phyloP scores from a whole-genome alignment of 2,888 invertebrate species.

The Torymus auratus region DNA sequence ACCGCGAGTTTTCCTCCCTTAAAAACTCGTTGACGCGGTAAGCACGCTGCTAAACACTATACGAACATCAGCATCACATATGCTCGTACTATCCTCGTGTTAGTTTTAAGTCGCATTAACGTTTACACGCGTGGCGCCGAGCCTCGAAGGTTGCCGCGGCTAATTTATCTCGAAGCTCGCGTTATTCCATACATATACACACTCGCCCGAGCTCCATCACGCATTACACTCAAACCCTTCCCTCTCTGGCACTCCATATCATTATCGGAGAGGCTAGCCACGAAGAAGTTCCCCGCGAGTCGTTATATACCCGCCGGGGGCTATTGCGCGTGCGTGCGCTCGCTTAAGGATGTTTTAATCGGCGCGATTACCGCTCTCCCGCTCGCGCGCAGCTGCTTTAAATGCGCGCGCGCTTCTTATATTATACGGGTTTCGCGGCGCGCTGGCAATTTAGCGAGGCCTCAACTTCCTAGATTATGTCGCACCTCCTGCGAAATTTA shows the following conservation, averaged over 20 bases:
- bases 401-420: slow-evolving; percentile 64
- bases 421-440: slow-evolving; percentile 35
- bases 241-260: background rate
- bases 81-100: background rate
- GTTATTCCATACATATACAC: too few species aligned
- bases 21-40: too few species aligned
- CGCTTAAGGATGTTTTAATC: slow-evolving; percentile 70
- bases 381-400: slow-evolving; percentile 64
- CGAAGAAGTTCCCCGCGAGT: slow-evolving; percentile 42
- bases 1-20: too few species aligned
- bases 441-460: background rate
- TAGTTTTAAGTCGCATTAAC: slow-evolving; percentile 19
- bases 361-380: slow-evolving; percentile 65
- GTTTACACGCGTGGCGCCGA: slow-evolving; percentile 8
- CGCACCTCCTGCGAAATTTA: slow-evolving; percentile 43
- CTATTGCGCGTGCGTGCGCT: slow-evolving; percentile 1
- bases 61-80: background rate
- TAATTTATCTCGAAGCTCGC: slow-evolving; percentile 20
- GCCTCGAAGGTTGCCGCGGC: background rate
- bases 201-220: too few species aligned
- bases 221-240: too few species aligned
- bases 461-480: slow-evolving; percentile 51
- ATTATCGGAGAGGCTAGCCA: slow-evolving; percentile 14
- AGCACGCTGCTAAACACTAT: too few species aligned
- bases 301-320: slow-evolving; percentile 23